These are phyloP conservation scores for Cacatua alba DNA, from an alignment of 2,113 vertebrate species.

Conservation along the genomic window DNA sequence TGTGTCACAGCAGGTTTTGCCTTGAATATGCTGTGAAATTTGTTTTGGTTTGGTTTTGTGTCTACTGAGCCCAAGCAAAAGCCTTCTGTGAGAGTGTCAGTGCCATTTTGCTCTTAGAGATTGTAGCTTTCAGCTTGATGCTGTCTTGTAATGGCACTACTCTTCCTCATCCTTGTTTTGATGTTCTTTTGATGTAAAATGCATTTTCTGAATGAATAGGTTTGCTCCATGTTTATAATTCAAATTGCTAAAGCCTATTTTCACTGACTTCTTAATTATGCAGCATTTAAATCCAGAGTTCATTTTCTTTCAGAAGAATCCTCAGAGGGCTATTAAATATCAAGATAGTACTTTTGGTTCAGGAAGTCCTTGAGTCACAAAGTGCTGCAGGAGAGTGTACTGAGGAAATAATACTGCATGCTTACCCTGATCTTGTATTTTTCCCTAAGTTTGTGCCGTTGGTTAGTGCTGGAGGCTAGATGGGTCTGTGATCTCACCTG, in stretches of 20 bases:
- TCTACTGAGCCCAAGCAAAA: not conserved
- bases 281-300: not conserved
- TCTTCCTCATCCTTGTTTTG: conserved; percentile 30
- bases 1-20: not conserved
- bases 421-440: not conserved
- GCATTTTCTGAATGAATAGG: not conserved
- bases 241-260: conserved; percentile 3
- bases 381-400: not conserved
- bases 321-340: not conserved
- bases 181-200: conserved; percentile 20
- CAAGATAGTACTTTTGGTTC: not conserved
- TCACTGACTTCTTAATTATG: conserved; percentile 15
- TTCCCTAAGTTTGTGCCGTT: not conserved
- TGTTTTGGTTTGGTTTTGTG: not conserved
- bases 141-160: not conserved
- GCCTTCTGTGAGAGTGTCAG: not conserved
- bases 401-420: not conserved
- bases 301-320: conserved; percentile 17
- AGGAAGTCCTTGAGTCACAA: not conserved
- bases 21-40: not conserved
- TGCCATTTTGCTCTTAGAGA: conserved; percentile 39
- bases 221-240: conserved; percentile 13
- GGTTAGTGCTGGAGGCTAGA: not conserved
- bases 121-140: conserved; percentile 25
- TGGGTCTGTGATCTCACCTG: not conserved